Evolutionary conservation across 2,888 invertebrate genomes (phyloP).

Genomic region (Xylophagus ater): DNA sequence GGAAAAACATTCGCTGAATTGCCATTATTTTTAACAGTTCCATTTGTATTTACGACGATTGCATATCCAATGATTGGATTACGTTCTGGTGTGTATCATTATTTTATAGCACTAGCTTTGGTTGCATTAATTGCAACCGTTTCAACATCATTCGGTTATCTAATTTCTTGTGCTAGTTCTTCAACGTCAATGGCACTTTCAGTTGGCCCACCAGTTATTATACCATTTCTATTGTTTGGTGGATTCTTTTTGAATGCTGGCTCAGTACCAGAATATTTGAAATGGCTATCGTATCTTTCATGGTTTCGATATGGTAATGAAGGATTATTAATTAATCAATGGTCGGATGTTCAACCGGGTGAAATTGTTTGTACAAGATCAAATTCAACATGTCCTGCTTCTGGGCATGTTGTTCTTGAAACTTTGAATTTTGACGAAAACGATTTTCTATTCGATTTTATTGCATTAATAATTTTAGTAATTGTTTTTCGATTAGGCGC

Average conservation of each 20-base stretch:
- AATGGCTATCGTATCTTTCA: slow-evolving; percentile 78
- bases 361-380: slow-evolving; percentile 62
- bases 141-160: slow-evolving; percentile 82
- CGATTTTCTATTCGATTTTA: slow-evolving; percentile 57
- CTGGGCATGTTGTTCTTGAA: slow-evolving; percentile 66
- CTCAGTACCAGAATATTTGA: slow-evolving; percentile 74
- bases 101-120: slow-evolving; percentile 56
- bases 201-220: slow-evolving; percentile 81
- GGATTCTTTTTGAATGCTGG: slow-evolving; percentile 89
- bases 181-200: slow-evolving; percentile 81
- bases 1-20: slow-evolving; percentile 83
- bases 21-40: slow-evolving; percentile 74
- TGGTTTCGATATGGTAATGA: slow-evolving; percentile 92
- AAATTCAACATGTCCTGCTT: slow-evolving; percentile 66
- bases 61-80: slow-evolving; percentile 85
- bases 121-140: slow-evolving; percentile 78
- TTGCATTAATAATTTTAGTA: slow-evolving; percentile 58
- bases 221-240: slow-evolving; percentile 89
- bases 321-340: slow-evolving; percentile 79
- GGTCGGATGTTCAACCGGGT: slow-evolving; percentile 62
- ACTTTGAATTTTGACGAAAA: slow-evolving; percentile 64
- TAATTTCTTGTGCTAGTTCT: slow-evolving; percentile 77
- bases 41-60: slow-evolving; percentile 68
- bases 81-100: slow-evolving; percentile 59
- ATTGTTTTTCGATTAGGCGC: slow-evolving; percentile 64